Conservation (phyloP, 2,888 invertebrate species). For the Morpho achilles region DNA sequence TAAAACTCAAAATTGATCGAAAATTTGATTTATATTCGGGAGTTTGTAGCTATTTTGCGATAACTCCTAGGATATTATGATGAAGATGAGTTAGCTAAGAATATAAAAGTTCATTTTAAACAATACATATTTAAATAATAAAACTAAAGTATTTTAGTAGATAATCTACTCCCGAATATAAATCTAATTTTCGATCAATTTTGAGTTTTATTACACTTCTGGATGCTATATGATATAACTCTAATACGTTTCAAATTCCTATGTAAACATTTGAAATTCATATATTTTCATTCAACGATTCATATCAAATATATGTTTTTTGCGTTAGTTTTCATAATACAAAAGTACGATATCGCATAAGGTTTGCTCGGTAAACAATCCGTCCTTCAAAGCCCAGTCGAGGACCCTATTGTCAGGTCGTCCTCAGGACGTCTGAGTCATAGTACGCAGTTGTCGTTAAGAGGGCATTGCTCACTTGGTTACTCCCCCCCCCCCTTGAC, state of each 20-base stretch:
- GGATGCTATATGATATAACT: too few species aligned
- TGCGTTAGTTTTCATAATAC: slow-evolving; percentile 8
- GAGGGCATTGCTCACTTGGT: slow-evolving; percentile 75
- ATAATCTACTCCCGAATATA: too few species aligned
- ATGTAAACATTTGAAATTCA: not conserved
- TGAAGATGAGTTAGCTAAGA: too few species aligned
- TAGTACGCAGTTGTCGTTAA: slow-evolving; percentile 69
- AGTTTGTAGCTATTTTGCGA: too few species aligned
- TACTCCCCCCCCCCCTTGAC: slow-evolving; percentile 48
- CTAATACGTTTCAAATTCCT: too few species aligned
- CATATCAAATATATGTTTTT: too few species aligned
- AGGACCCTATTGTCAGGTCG: slow-evolving; percentile 74
- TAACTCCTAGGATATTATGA: too few species aligned
- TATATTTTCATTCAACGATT: not conserved
- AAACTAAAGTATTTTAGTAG: too few species aligned
- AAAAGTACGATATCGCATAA: slow-evolving; percentile 43
- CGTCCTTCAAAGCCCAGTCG: slow-evolving; percentile 73
- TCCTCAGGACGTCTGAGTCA: slow-evolving; percentile 75
- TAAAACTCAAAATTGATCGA: too few species aligned
- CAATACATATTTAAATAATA: too few species aligned
- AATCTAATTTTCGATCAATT: slow-evolving; percentile 1
- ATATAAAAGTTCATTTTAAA: too few species aligned
- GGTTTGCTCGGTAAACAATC: slow-evolving; percentile 56
- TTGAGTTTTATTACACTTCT: not conserved
- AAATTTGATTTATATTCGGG: too few species aligned